Percentiles rank a stretch among this genome's conserved stretches.
phyloP scores from a whole-genome alignment of 2,888 invertebrate genomes.

The Steromphala cineraria region DNA sequence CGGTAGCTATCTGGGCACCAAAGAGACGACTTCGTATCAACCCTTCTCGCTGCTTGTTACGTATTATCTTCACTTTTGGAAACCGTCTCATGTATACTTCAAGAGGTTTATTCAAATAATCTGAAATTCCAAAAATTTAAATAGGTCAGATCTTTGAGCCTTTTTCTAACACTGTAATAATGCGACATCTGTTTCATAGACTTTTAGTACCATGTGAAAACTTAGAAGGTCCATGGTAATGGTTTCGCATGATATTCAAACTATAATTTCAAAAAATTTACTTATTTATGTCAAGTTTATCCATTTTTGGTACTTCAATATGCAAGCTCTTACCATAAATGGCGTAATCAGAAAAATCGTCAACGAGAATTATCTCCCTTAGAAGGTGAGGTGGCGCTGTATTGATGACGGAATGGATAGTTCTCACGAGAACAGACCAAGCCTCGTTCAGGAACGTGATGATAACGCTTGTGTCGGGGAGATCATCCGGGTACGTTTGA shows the following conservation, averaged over 20 bases:
- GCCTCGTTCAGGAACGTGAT: conserved; percentile 11
- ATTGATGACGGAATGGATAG: background rate
- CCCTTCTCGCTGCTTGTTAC: background rate
- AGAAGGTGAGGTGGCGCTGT: background rate
- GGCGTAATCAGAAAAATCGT: background rate
- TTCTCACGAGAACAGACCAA: conserved; percentile 6
- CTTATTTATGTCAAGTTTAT: no score
- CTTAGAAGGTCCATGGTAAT: no score
- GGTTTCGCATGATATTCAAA: no score
- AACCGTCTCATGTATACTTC: background rate
- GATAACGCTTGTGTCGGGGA: background rate
- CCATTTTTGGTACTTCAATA: no score
- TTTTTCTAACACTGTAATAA: no score
- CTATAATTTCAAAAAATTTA: no score
- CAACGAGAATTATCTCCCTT: background rate
- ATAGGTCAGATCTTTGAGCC: no score
- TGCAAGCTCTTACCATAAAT: background rate
- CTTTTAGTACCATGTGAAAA: no score
- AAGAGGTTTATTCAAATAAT: background rate
- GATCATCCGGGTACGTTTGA: background rate
- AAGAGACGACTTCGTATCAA: background rate
- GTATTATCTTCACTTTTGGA: conserved; percentile 2
- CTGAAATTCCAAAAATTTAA: background rate
- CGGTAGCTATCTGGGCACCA: background rate
- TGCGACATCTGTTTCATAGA: no score